Evolutionary conservation across 2,888 invertebrate species (phyloP).

Genomic region (Acanthosepion esculentum): DNA sequence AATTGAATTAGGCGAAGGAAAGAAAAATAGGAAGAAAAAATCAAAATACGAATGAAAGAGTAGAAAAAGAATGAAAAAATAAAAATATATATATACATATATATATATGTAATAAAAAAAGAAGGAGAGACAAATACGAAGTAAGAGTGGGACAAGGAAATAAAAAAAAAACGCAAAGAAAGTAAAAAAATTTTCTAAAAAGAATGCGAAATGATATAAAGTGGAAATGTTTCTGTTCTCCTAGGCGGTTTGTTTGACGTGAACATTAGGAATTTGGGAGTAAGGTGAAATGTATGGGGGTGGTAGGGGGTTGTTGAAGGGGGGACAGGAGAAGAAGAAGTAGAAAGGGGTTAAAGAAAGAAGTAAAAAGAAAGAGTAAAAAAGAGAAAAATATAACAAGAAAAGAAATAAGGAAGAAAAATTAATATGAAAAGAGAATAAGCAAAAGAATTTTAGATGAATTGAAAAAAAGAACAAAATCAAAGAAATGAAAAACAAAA

Average conservation of each 20-base stretch:
- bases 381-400: background rate
- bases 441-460: background rate
- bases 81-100: background rate
- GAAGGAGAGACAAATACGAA: background rate
- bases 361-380: background rate
- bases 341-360: background rate
- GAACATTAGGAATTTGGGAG: background rate
- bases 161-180: background rate
- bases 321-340: background rate
- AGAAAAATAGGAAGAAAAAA: constrained; percentile 21
- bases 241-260: background rate
- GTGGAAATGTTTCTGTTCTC: background rate
- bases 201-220: background rate
- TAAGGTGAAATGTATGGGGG: background rate
- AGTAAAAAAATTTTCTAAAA: background rate
- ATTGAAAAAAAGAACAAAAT: too few relatives aligned
- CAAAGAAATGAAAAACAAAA: background rate
- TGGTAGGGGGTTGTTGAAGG: background rate
- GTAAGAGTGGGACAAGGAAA: background rate
- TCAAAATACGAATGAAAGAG: background rate
- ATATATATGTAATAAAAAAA: background rate
- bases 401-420: background rate
- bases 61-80: background rate
- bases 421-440: background rate
- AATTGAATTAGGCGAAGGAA: constrained; percentile 9